A percentile compares a stretch with the other conserved stretches of the same genome.
Conservation (phyloP, 2,888 invertebrate genomes). For the Agapostemon virescens region DNA sequence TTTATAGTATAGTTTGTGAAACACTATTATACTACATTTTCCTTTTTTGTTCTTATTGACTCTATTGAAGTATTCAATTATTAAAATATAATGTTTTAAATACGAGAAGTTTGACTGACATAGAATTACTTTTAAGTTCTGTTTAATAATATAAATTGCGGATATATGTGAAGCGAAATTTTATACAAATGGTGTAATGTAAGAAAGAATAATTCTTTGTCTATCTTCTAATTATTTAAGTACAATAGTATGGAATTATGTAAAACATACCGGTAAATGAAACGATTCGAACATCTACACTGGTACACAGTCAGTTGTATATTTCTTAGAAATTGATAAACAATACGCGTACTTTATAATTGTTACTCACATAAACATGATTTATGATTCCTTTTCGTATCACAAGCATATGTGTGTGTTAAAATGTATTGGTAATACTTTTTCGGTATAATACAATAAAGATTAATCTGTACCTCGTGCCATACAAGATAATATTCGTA, state of each 20-base stretch:
- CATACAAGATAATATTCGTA: conserved; percentile 57
- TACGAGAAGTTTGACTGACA: conserved; percentile 41
- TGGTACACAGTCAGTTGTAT: conserved; percentile 31
- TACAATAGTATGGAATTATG: conserved; percentile 13
- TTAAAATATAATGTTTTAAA: conserved; percentile 26
- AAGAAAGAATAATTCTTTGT: conserved; percentile 23
- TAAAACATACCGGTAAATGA: conserved; percentile 45
- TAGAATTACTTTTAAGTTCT: conserved; percentile 31
- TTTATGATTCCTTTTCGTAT: conserved; percentile 39
- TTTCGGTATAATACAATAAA: conserved; percentile 33
- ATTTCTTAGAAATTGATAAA: conserved; percentile 24
- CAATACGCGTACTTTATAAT: conserved; percentile 21
- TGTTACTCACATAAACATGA: conserved; percentile 27
- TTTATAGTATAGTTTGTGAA: conserved; percentile 29
- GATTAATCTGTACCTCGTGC: conserved; percentile 62
- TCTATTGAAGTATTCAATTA: conserved; percentile 17
- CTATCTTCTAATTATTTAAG: conserved; percentile 38
- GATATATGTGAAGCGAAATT: conserved; percentile 32
- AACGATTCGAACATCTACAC: conserved; percentile 34
- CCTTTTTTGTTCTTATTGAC: conserved; percentile 24
- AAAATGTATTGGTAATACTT: conserved; percentile 54
- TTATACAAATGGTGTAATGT: conserved; percentile 31
- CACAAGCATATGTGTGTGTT: conserved; percentile 15
- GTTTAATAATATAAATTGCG: conserved; percentile 18
- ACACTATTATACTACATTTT: conserved; percentile 18